These are phyloP conservation scores for Lochmaea capreae DNA, from an alignment of 2,888 invertebrate species.

Conservation along the genomic window DNA sequence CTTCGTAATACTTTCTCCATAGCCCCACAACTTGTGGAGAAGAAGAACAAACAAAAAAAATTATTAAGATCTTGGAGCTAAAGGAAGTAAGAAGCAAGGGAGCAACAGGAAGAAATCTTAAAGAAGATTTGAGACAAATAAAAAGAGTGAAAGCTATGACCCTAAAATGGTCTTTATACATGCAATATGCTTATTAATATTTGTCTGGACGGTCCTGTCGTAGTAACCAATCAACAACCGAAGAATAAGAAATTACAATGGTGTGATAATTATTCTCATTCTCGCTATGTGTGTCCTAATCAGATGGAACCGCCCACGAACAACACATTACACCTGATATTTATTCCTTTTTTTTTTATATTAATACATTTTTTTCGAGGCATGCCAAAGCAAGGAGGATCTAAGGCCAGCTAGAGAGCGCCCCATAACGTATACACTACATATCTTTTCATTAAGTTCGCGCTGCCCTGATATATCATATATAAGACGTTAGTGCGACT, in stretches of 20 bases:
- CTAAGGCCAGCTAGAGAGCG: slow-evolving; percentile 35
- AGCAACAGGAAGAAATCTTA: too few relatives aligned
- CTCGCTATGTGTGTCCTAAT: slow-evolving; percentile 56
- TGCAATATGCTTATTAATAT: neutral
- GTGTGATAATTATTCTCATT: slow-evolving; percentile 62
- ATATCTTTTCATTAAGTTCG: slow-evolving; percentile 65
- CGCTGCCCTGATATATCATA: slow-evolving; percentile 62
- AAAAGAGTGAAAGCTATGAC: too few relatives aligned
- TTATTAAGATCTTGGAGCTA: too few relatives aligned
- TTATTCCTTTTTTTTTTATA: slow-evolving; percentile 55
- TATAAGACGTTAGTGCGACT: slow-evolving; percentile 56
- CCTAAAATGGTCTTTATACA: too few relatives aligned
- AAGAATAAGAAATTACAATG: slow-evolving; percentile 61
- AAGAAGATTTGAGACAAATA: too few relatives aligned
- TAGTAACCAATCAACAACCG: slow-evolving; percentile 36
- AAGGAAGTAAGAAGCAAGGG: too few relatives aligned
- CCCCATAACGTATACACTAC: slow-evolving; percentile 62
- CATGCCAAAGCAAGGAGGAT: slow-evolving; percentile 9
- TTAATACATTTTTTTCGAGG: slow-evolving; percentile 58
- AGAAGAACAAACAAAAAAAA: too few relatives aligned
- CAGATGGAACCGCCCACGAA: slow-evolving; percentile 62
- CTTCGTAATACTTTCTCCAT: too few relatives aligned
- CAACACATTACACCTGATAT: slow-evolving; percentile 59
- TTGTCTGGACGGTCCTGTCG: slow-evolving; percentile 44
- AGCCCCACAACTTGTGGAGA: too few relatives aligned